Evolutionary conservation across 2,113 vertebrate species (phyloP).

Genomic region (Vireo altiloquus): DNA sequence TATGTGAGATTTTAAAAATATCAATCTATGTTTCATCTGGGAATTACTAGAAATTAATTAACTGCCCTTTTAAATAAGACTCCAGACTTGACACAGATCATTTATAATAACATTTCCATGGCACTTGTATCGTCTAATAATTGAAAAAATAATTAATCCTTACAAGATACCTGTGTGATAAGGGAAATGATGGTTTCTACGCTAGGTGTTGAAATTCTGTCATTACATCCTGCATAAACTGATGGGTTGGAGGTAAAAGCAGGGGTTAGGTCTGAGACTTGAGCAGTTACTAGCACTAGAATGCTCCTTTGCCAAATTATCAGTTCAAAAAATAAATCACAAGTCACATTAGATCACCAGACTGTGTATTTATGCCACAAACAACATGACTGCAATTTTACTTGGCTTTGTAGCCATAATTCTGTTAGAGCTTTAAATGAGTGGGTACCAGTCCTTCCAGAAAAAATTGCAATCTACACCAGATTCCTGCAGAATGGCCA

Average conservation of each 20-base stretch:
- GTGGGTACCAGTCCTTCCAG: background rate
- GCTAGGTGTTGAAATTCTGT: background rate
- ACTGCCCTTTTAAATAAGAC: background rate
- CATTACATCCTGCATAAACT: background rate
- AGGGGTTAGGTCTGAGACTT: background rate
- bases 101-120: background rate
- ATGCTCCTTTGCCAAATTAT: background rate
- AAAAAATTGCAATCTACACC: background rate
- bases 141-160: background rate
- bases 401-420: background rate
- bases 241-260: background rate
- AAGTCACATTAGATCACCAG: background rate
- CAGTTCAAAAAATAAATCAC: background rate
- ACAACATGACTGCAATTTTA: background rate
- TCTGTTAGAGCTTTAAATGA: background rate
- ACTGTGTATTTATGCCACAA: background rate
- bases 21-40: background rate
- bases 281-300: background rate
- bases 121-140: background rate
- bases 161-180: background rate
- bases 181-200: background rate
- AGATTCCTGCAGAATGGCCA: background rate
- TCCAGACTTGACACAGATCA: background rate
- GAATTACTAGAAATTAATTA: constrained; percentile 16
- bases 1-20: background rate